Evolutionary conservation across 2,888 invertebrate species (phyloP), one percentile per base, ranked within the genome.

Genomic region (Pharmacophagus antenor): DNA sequence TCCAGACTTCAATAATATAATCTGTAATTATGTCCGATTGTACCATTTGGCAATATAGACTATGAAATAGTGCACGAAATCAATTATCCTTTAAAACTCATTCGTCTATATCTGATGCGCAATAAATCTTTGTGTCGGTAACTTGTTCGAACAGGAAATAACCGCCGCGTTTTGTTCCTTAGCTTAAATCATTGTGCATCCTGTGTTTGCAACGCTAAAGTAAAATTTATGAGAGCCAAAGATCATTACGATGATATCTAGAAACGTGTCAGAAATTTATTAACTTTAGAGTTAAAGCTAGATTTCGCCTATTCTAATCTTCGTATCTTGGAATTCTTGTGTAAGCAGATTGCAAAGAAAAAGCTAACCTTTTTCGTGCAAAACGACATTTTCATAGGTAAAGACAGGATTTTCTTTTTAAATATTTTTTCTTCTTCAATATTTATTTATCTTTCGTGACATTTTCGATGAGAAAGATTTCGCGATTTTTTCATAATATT

Each of bases 41-140:
- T 37, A n/a, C n/a, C 6, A 2, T 37, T 37, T 15, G n/a, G 4
- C n/a, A 15, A 37, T n/a, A 4, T 15, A n/a, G 37, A n/a, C n/a
- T 4, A 3, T 15, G 2, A n/a, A 15, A 37, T 37, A 37, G 15
- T 37, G n/a, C 37, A 37, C 37, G 37, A n/a, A 5, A 37, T 37
- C 37, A 37, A 37, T 37, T 37, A n/a, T 37, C 37, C 37, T n/a
- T 37, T 37, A 37, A 37, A 4, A 37, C n/a, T 37, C 37, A 37
- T 37, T 37, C 37, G 2, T 15, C 37, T 37, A 4, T 37, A 37
- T 37, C 37, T 37, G 37, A 37, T 37, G 15, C n/a, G n/a, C 6
- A 15, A 37, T 37, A 37, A 37, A 37, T 37, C 37, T n/a, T 37
- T 15, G 37, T n/a, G 37, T n/a, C 37, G 1, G 37, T n/a, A 37